These are phyloP conservation scores for Poecilia wingei DNA, from an alignment of 2,797 vertebrate species.

Conservation along the genomic window DNA sequence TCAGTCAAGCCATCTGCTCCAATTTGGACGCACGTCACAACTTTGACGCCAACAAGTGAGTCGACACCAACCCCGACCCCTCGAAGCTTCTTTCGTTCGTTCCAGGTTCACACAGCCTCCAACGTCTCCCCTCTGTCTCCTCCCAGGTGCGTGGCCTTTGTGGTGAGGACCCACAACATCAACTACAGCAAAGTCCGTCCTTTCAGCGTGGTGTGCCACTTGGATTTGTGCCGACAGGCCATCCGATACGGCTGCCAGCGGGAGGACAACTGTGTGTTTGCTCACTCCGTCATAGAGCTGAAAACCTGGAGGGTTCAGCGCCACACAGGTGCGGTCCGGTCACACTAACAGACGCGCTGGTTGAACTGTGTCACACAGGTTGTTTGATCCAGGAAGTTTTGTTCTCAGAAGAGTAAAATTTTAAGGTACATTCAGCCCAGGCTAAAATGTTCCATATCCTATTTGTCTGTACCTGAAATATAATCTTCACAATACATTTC, in stretches of 20 bases:
- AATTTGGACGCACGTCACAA: slow-evolving; percentile 85
- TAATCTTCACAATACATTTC: background rate
- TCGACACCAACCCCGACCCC: slow-evolving; percentile 63
- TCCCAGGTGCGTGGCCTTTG: slow-evolving; percentile 91
- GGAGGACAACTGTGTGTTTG: slow-evolving; percentile 87
- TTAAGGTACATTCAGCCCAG: background rate
- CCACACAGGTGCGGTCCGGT: slow-evolving; percentile 82
- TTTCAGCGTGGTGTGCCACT: slow-evolving; percentile 83
- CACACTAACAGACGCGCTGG: background rate
- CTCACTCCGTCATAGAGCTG: slow-evolving; percentile 94
- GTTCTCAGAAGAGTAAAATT: background rate
- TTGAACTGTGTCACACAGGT: background rate
- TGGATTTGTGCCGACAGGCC: slow-evolving; percentile 89
- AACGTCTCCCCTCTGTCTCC: background rate
- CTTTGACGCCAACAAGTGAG: slow-evolving; percentile 94
- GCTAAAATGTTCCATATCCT: background rate
- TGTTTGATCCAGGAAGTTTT: background rate
- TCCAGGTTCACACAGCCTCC: background rate
- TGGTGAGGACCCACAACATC: slow-evolving; percentile 84
- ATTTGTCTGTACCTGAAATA: background rate
- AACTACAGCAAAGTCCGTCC: slow-evolving; percentile 93
- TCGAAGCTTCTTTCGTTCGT: background rate
- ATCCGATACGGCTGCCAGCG: slow-evolving; percentile 86
- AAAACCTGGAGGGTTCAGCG: slow-evolving; percentile 93
- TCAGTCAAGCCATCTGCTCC: slow-evolving; percentile 86